These are phyloP conservation scores for Catajapyx aquilonaris DNA, from an alignment of 1,140 invertebrate species.

Conservation along the genomic window DNA sequence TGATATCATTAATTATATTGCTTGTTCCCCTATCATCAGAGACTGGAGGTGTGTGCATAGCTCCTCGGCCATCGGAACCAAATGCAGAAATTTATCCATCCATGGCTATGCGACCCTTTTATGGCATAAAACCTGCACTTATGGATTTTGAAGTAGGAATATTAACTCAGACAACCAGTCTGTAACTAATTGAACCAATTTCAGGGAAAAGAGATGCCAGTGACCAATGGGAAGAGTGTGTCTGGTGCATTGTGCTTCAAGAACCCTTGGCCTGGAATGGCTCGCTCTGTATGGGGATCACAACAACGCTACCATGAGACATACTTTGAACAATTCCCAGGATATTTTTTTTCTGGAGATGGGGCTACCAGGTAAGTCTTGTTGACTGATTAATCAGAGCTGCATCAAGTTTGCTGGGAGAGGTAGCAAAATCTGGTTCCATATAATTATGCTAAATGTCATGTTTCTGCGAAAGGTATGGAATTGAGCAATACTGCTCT, in stretches of 20 bases:
- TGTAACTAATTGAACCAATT: too few relatives aligned
- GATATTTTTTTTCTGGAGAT: constrained; percentile 40
- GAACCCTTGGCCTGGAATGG: constrained; percentile 39
- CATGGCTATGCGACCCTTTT: constrained; percentile 13
- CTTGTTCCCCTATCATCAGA: constrained; percentile 4
- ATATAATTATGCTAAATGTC: too few relatives aligned
- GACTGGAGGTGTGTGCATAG: constrained; percentile 10
- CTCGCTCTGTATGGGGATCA: constrained; percentile 33
- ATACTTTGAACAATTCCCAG: constrained; percentile 36
- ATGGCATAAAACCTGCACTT: constrained; percentile 11
- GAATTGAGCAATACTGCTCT: too few relatives aligned
- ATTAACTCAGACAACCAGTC: constrained; percentile 18
- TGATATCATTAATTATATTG: background rate
- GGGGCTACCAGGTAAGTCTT: too few relatives aligned
- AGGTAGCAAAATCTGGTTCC: too few relatives aligned
- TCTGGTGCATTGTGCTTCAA: constrained; percentile 18
- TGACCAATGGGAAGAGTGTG: background rate
- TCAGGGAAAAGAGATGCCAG: too few relatives aligned
- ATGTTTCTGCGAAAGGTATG: too few relatives aligned
- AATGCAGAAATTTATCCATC: constrained; percentile 9
- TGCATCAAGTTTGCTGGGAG: too few relatives aligned
- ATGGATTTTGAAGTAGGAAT: constrained; percentile 4
- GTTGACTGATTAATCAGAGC: too few relatives aligned
- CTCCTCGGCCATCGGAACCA: constrained; percentile 9
- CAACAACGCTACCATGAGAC: constrained; percentile 34